A percentile compares a stretch with the other conserved stretches of the same genome.
Evolutionary conservation across 1,140 invertebrate genomes (phyloP).

Genomic region (Zaprionus davidi): DNA sequence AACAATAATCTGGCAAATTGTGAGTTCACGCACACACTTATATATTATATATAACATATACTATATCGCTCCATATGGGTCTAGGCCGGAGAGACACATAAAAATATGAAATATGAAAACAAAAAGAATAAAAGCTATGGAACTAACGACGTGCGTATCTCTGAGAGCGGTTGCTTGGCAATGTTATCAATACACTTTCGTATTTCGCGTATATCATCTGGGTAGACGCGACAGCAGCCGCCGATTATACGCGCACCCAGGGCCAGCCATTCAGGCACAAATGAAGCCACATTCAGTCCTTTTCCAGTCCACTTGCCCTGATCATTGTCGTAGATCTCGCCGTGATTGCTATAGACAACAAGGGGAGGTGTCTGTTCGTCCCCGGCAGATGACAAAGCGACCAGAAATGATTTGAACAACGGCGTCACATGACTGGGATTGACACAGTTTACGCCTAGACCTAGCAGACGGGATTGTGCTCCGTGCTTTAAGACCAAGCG

Average conservation of each 20-base stretch:
- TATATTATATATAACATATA: not conserved
- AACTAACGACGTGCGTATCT: conserved; percentile 20
- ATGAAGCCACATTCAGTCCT: conserved; percentile 85
- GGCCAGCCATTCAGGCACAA: conserved; percentile 88
- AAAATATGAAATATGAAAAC: not conserved
- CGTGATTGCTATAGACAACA: conserved; percentile 91
- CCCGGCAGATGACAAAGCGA: conserved; percentile 35
- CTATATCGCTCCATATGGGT: conserved; percentile 2
- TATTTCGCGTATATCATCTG: conserved; percentile 87
- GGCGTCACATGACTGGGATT: conserved; percentile 86
- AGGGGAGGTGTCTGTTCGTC: conserved; percentile 85
- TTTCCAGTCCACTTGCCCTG: conserved; percentile 86
- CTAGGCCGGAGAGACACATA: conserved; percentile 17
- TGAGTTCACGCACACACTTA: conserved; percentile 1
- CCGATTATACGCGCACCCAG: conserved; percentile 90
- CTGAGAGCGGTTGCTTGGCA: conserved; percentile 37
- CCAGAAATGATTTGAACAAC: conserved; percentile 85
- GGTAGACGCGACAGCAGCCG: conserved; percentile 91
- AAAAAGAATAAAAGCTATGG: conserved; percentile 3
- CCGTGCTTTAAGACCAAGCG: conserved; percentile 86
- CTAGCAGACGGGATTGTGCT: conserved; percentile 86
- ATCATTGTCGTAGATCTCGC: conserved; percentile 86
- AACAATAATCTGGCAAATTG: conserved; percentile 10
- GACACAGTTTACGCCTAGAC: conserved; percentile 95
- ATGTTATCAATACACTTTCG: conserved; percentile 81